These are phyloP conservation scores for Reinhardtius hippoglossoides DNA, from an alignment of 2,113 vertebrate genomes.

Conservation along the genomic window DNA sequence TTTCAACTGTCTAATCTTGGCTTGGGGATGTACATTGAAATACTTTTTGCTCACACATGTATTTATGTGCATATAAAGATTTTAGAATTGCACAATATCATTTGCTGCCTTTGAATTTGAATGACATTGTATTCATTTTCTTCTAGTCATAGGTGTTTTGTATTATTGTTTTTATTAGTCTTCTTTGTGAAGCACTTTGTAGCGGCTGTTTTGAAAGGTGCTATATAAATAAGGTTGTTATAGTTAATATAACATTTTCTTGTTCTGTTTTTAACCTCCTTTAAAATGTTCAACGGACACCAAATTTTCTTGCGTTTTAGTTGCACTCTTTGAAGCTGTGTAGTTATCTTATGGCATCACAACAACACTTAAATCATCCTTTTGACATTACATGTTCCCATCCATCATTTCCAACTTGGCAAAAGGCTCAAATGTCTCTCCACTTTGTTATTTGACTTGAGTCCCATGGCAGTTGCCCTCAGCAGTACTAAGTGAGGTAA, in stretches of 20 bases:
- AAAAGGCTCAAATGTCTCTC: constrained; percentile 25
- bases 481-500: constrained; percentile 28
- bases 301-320: constrained; percentile 27
- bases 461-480: constrained; percentile 35
- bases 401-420: constrained; percentile 53
- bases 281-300: not conserved
- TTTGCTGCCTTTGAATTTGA: too few species aligned
- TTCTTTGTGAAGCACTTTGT: not conserved
- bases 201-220: too few species aligned
- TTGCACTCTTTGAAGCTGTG: constrained; percentile 11
- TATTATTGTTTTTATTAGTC: constrained; percentile 3
- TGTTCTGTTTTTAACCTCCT: not conserved
- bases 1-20: too few species aligned
- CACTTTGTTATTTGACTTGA: constrained; percentile 35
- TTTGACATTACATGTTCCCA: constrained; percentile 25
- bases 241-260: too few species aligned
- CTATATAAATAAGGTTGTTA: too few species aligned
- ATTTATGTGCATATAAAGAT: not conserved
- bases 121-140: too few species aligned
- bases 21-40: too few species aligned
- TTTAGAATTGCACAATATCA: too few species aligned
- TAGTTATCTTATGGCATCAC: constrained; percentile 6
- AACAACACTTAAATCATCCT: constrained; percentile 21
- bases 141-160: too few species aligned
- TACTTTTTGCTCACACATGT: not conserved